A percentile compares a stretch with the other conserved stretches of the same genome.
phyloP scores from a whole-genome alignment of 2,888 invertebrate species.

The Drosophila conformis region DNA sequence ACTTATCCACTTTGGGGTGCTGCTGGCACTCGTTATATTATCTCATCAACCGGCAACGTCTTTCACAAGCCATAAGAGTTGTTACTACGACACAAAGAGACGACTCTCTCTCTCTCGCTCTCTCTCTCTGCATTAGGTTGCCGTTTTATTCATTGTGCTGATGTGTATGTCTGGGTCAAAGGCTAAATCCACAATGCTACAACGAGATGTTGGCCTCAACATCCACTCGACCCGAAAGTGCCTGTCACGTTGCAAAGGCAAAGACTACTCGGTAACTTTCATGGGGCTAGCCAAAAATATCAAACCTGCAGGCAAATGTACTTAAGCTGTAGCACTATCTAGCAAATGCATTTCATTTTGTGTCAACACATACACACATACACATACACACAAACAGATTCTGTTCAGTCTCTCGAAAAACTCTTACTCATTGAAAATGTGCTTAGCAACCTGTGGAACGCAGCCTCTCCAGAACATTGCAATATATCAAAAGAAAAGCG shows the following conservation, averaged over 20 bases:
- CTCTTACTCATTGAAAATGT: slow-evolving; percentile 32
- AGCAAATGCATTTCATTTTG: slow-evolving; percentile 35
- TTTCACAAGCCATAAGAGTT: slow-evolving; percentile 64
- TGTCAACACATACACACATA: slow-evolving; percentile 5
- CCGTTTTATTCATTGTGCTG: slow-evolving; percentile 30
- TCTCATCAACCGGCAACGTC: slow-evolving; percentile 72
- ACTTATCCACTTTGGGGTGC: slow-evolving; percentile 71
- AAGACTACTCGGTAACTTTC: slow-evolving; percentile 37
- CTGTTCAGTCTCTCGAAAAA: slow-evolving; percentile 15
- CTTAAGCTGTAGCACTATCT: slow-evolving; percentile 7
- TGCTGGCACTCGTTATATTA: slow-evolving; percentile 68
- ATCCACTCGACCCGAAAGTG: slow-evolving; percentile 51
- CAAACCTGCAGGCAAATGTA: slow-evolving; percentile 17
- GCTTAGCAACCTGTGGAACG: slow-evolving; percentile 82
- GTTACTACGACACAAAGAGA: slow-evolving; percentile 32
- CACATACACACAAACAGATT: slow-evolving; percentile 1
- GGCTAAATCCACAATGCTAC: slow-evolving; percentile 69
- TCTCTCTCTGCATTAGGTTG: slow-evolving; percentile 33
- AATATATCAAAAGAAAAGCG: slow-evolving; percentile 83
- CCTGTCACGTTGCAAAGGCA: slow-evolving; percentile 45
- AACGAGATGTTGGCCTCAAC: slow-evolving; percentile 59
- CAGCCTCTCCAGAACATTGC: slow-evolving; percentile 78
- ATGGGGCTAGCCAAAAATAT: slow-evolving; percentile 55
- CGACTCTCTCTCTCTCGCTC: slow-evolving; percentile 13
- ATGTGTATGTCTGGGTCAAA: slow-evolving; percentile 62